phyloP scores from a whole-genome alignment of 2,888 invertebrate species.

The Sympetrum striolatum region DNA sequence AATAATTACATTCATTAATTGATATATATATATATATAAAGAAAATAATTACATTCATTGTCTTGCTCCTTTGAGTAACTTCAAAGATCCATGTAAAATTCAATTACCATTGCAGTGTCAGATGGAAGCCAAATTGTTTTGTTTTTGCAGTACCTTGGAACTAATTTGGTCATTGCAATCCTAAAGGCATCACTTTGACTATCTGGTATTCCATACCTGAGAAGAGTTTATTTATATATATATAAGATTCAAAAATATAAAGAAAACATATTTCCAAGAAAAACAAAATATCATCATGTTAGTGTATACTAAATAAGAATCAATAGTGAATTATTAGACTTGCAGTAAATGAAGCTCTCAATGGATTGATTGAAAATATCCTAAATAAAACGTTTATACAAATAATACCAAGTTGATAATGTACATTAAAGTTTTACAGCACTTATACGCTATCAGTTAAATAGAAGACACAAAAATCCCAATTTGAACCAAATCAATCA shows the following conservation, averaged over 20 bases:
- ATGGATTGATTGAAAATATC: too few species aligned
- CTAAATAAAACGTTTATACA: too few species aligned
- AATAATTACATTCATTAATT: not conserved
- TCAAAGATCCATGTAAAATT: not conserved
- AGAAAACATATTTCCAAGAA: not conserved
- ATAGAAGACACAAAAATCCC: too few species aligned
- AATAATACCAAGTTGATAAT: too few species aligned
- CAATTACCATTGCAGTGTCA: conserved; percentile 82
- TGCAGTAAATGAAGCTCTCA: too few species aligned
- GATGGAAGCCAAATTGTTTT: conserved; percentile 88
- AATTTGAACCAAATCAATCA: too few species aligned
- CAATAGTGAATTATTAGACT: too few species aligned
- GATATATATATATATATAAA: not conserved
- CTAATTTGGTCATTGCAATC: conserved; percentile 74
- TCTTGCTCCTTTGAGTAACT: not conserved
- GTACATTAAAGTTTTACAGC: too few species aligned
- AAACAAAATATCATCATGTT: not conserved
- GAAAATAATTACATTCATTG: not conserved
- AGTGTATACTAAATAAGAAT: not conserved
- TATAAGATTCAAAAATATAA: not conserved
- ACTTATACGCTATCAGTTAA: too few species aligned
- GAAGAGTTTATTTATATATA: conserved; percentile 45
- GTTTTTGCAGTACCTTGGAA: conserved; percentile 82
- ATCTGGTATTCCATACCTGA: conserved; percentile 81
- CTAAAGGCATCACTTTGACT: conserved; percentile 78